Evolutionary conservation across 2,797 vertebrate species (phyloP), one percentile per base, ranked within the genome.

Genomic region (Sebastes umbrosus): DNA sequence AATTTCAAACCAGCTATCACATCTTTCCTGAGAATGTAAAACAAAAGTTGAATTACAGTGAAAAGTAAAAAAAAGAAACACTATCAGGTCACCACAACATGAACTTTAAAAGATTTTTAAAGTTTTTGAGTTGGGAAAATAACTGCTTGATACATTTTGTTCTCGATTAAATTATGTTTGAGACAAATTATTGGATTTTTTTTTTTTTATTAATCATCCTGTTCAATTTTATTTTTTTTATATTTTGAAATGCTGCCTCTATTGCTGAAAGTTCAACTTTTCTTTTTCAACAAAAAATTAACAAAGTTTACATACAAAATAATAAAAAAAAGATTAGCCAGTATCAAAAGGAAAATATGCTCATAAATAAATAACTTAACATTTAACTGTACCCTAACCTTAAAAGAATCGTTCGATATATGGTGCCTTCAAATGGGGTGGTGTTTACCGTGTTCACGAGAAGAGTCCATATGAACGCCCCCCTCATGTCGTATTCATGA

Each of bases 11-110:
- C 66, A 72, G 58, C 64, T 79, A 57, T 78, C 59, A 79, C 62
- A 82, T 34, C 67, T 88, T 92, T 90, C 90, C 90, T 91, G 90
- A 93, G 90, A 84, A 91, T 82, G 80, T 80, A 64, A 85, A 84
- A 74, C 25, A 73, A 68, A 63, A 69, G 43, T 12, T 24, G 14
- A 81, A 31, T 77, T 13, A 39, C 77, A 86, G 10, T 55, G 13
- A 75, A 72, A 43, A 52, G 20, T 74, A 10, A n/a, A 20, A 39
- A 34, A 57, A 31, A 62, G 55, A 9, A 25, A 59, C 52, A 69
- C 16, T 46, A 73, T 29, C 34, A 73, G 67, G 58, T 80, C 74
- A 77, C 62, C 62, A 80, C 76, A 89, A 79, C 31, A 62, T 72
- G 18, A 77, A 20, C 12, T 60, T 20, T 20, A n/a, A 75, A 50